Evolutionary conservation across 2,797 vertebrate species (phyloP).

Genomic region (Basileuterus tristriatus): DNA sequence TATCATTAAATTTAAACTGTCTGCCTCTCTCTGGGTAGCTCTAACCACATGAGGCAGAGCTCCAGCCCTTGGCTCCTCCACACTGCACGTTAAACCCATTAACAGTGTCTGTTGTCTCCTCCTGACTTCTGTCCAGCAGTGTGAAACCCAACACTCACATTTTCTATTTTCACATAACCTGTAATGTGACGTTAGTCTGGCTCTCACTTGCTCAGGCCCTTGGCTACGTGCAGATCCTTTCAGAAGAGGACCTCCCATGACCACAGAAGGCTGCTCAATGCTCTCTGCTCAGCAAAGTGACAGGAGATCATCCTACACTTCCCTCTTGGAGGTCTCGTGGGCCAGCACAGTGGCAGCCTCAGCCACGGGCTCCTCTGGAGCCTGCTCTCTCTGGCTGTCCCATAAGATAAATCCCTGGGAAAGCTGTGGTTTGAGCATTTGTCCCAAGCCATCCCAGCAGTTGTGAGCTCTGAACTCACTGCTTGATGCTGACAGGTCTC

Average conservation of each 20-base stretch:
- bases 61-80: background rate
- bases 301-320: background rate
- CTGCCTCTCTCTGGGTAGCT: background rate
- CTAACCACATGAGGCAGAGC: background rate
- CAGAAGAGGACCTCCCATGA: background rate
- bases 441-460: background rate
- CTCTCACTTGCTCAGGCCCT: background rate
- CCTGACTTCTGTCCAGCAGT: background rate
- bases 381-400: background rate
- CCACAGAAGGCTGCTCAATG: background rate
- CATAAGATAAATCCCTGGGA: background rate
- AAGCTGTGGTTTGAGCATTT: background rate
- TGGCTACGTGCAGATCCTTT: background rate
- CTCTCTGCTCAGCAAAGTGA: background rate
- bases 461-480: background rate
- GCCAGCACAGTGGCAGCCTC: background rate
- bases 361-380: background rate
- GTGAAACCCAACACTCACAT: background rate
- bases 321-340: rapidly evolving
- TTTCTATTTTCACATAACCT: background rate
- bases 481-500: background rate
- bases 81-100: background rate
- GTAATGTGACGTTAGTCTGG: background rate
- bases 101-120: background rate
- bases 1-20: background rate